Evolutionary conservation across 2,113 vertebrate genomes (phyloP), one percentile per base, ranked within the genome.

Genomic region (Pristiophorus japonicus): DNA sequence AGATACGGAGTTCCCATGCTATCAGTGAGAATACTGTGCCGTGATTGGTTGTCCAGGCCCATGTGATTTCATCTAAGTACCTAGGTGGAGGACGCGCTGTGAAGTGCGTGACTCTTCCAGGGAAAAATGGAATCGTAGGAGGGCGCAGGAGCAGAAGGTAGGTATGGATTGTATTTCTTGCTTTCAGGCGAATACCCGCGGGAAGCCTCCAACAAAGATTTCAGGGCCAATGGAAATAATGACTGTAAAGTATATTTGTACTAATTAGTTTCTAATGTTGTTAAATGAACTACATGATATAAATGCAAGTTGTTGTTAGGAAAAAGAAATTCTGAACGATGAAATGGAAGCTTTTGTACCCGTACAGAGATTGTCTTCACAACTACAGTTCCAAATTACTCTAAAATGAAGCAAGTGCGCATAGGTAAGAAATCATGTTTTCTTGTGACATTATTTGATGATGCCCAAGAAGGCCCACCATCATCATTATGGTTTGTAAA

Each of bases 401-500:
- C 11, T 70, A 94, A 94, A 94, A 70, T 94, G 93, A 94, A 66
- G 65, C 65, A 51, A 94, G 93, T 70, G 93, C 51, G 24, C 42
- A 66, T 66, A 93, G 91, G 91, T 93, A n/a, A 66, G 45, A 34
- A 94, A 94, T 24, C 42, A 94, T 94, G 93, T 73, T 70, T 51
- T 66, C 66, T 94, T 94, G 38, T 94, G 93, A 94, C 45, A 51
- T 67, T 70, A 94, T 70, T 94, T 94, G 93, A 94, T 73, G 27
- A 94, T 94, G 24, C 18, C 42, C 27, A 51, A 67, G 66, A 47
- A 70, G 42, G 93, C 38, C 42, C 5, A 70, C 24, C 93, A 51
- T 65, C 8, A 51, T 5, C 42, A 73, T 73, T 94, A 73, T 51
- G 27, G 27, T 16, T 70, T 94, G 66, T 94, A 73, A 94, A 73